phyloP scores from a whole-genome alignment of 2,113 vertebrate genomes.

The Mellivora capensis region DNA sequence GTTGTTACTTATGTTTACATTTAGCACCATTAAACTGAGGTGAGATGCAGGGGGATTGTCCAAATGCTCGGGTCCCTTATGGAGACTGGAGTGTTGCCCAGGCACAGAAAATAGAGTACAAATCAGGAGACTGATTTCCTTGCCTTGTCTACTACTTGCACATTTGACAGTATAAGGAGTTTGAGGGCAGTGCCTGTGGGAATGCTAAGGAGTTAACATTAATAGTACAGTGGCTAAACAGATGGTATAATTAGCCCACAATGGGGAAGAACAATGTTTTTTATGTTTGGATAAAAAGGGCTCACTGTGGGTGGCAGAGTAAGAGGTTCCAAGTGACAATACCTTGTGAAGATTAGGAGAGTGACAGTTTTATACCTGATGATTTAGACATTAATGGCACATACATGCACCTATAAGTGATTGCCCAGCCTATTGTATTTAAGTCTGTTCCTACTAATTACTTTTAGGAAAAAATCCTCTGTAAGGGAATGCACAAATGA shows the following conservation, averaged over 20 bases:
- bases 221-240: conserved; percentile 81
- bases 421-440: not conserved
- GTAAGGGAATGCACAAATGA: not conserved
- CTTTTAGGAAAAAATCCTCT: not conserved
- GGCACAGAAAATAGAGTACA: conserved; percentile 64
- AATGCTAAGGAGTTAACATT: conserved; percentile 84
- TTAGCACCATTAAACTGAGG: conserved; percentile 62
- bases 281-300: conserved; percentile 82
- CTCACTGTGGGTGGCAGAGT: conserved; percentile 78
- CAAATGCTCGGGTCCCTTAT: conserved; percentile 68
- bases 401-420: not conserved
- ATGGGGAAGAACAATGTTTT: conserved; percentile 77
- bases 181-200: conserved; percentile 71
- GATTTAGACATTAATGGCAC: not conserved
- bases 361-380: not conserved
- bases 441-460: not conserved
- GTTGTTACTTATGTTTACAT: conserved; percentile 73
- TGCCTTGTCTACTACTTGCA: conserved; percentile 49
- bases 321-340: conserved; percentile 70
- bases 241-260: conserved; percentile 85
- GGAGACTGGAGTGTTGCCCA: conserved; percentile 63
- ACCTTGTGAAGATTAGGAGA: conserved; percentile 24
- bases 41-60: conserved; percentile 74
- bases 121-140: conserved; percentile 63
- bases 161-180: conserved; percentile 67